Evolutionary conservation across 2,888 invertebrate genomes (phyloP), one percentile per base, ranked within the genome.

Genomic region (Phalera bucephala): DNA sequence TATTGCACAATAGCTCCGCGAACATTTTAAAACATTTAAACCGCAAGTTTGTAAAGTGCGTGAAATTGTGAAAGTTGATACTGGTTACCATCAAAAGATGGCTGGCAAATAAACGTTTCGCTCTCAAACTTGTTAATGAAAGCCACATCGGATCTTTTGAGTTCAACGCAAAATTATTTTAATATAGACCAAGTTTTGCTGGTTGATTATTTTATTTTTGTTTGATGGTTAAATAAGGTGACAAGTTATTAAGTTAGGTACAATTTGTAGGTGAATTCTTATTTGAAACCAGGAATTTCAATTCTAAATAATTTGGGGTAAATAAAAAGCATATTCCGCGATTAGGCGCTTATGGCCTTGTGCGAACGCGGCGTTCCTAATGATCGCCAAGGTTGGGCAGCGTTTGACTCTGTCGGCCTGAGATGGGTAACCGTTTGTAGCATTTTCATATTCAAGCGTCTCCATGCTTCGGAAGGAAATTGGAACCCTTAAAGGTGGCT

Each of bases 11-110:
- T 19, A 29, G 19, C 17, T 20, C 3, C 5, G 9, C n/a, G 21
- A 33, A 31, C 13, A 50, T 42, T 39, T 49, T 53, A 43, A 32
- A 40, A 49, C 31, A 31, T 23, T 26, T 11, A 17, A 13, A 23
- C 29, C 14, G 17, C 28, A 19, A 29, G 19, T 31, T 31, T 36
- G 31, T 35, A 39, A 52, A 59, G 49, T 46, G 51, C 58, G 54
- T 57, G 52, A 61, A 61, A 64, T 63, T 58, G 61, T 63, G 48
- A 64, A 64, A 60, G 58, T 60, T 63, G 54, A 54, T 51, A 47
- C 36, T 36, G 40, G 44, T 45, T 47, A 29, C 29, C 50, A 37
- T 45, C 48, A 49, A 54, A 61, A 60, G 63, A 61, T 56, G 55
- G 54, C 60, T 51, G 51, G 41, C 43, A 55, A 63, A 64, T 52